Evolutionary conservation across 1,140 invertebrate species (phyloP), one percentile per base, ranked within the genome.

Genomic region (Chrysomallon squamiferum): DNA sequence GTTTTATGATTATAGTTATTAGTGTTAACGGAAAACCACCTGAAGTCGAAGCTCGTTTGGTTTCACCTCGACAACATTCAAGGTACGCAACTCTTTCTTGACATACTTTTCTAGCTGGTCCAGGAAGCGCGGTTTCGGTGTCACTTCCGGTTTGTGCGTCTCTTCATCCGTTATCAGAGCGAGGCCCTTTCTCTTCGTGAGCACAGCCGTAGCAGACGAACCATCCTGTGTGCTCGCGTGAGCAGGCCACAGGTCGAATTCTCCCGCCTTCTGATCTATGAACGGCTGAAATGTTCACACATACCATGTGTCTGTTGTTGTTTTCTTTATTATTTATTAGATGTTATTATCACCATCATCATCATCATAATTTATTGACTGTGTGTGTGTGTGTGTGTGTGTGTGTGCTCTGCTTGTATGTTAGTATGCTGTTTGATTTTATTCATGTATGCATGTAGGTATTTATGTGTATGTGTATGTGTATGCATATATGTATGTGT

Each of bases 181-280:
- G n/a, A 86, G 71, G 29, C 70, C 78, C 66, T 84, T 84, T 41
- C 78, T 75, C 63, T 81, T 84, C 11, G 81, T 79, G 61, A 86
- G 47, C 59, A 76, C 67, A 29, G 82, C 66, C 22, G 77, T 71
- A 15, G 73, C 70, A 15, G 72, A 59, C 1, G 76, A 68, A 2
- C 75, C 62, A 25, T 70, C 70, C 50, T 81, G 78, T 43, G 80
- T 77, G 65, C 81, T 79, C 20, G 84, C 82, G 77, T 86, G 82
- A 9, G 84, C 83, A 57, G 84, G 84, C 84, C 84, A 86, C 30
- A 80, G 79, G 62, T 86, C 84, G n/a, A 86, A 63, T 50, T 76
- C 76, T 9, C 83, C 84, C 38, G 82, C 73, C 62, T 73, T 73
- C 58, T 78, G 83, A 62, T 84, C 83, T 13, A 81, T 73, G 73